Conservation (phyloP, 2,888 invertebrate species). For the Meteorus colon region DNA sequence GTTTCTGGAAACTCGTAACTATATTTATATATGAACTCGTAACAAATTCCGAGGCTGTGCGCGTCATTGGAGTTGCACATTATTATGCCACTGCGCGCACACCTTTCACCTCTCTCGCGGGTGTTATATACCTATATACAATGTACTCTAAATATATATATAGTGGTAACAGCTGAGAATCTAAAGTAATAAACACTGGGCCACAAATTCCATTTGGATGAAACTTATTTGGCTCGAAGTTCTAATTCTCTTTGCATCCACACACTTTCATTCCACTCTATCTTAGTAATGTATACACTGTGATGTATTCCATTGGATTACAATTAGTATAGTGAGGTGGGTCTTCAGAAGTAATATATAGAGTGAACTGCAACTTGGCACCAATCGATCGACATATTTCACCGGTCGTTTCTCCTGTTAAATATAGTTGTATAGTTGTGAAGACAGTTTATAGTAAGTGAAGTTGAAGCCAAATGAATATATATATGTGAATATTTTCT, state of each 20-base stretch:
- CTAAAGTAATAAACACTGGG: background rate
- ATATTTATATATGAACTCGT: conserved; percentile 28
- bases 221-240: conserved; percentile 21
- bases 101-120: conserved; percentile 50
- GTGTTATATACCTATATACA: conserved; percentile 20
- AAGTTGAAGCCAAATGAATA: conserved; percentile 40
- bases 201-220: conserved; percentile 22
- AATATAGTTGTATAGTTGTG: conserved; percentile 60
- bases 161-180: conserved; percentile 11
- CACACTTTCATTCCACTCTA: background rate
- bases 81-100: conserved; percentile 46
- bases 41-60: conserved; percentile 39
- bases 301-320: conserved; percentile 34
- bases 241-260: too few relatives aligned
- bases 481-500: conserved; percentile 14
- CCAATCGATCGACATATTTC: conserved; percentile 62
- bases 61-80: conserved; percentile 43
- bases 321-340: conserved; percentile 28
- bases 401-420: conserved; percentile 69
- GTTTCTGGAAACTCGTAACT: conserved; percentile 34
- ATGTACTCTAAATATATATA: conserved; percentile 10
- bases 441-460: conserved; percentile 9
- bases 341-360: conserved; percentile 11
- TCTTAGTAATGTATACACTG: background rate
- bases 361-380: conserved; percentile 42